Evolutionary conservation across 2,113 vertebrate genomes (phyloP).

Genomic region (Oxyura jamaicensis): DNA sequence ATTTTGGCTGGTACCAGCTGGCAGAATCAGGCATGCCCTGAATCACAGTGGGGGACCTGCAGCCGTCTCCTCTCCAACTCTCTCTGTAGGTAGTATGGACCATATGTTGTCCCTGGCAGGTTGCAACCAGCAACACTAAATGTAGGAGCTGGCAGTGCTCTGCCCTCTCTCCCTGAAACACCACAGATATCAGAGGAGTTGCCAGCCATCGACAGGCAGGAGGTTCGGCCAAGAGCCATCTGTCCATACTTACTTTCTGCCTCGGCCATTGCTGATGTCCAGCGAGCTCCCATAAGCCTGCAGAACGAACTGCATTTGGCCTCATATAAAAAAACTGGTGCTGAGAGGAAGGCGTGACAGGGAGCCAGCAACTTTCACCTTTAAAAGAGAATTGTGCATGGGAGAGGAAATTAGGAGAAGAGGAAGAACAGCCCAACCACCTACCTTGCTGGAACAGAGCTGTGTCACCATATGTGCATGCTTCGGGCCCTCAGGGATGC

Average conservation of each 20-base stretch:
- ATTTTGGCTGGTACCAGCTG: not conserved
- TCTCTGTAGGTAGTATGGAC: not conserved
- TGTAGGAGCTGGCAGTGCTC: not conserved
- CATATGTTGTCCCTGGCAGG: constrained; percentile 47
- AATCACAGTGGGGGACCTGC: not conserved
- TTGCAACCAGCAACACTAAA: not conserved
- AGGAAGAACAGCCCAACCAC: not conserved
- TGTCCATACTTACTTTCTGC: not conserved
- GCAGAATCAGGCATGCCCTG: not conserved
- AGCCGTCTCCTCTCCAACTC: not conserved
- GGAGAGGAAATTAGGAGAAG: not conserved
- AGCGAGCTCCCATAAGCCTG: not conserved
- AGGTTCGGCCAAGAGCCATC: constrained; percentile 24
- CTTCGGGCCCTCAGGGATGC: not conserved
- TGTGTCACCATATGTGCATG: constrained; percentile 12
- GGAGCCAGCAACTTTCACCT: not conserved
- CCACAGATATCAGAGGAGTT: not conserved
- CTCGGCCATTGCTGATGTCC: not conserved
- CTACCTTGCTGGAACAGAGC: not conserved
- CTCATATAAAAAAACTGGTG: not conserved
- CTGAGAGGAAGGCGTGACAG: not conserved
- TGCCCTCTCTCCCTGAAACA: not conserved
- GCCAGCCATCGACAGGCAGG: constrained; percentile 56
- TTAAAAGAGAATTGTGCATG: not conserved
- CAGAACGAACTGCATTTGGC: not conserved